A percentile compares a stretch with the other conserved stretches of the same genome.
Conservation (phyloP, 2,797 vertebrate genomes). For the Martes flavigula region DNA sequence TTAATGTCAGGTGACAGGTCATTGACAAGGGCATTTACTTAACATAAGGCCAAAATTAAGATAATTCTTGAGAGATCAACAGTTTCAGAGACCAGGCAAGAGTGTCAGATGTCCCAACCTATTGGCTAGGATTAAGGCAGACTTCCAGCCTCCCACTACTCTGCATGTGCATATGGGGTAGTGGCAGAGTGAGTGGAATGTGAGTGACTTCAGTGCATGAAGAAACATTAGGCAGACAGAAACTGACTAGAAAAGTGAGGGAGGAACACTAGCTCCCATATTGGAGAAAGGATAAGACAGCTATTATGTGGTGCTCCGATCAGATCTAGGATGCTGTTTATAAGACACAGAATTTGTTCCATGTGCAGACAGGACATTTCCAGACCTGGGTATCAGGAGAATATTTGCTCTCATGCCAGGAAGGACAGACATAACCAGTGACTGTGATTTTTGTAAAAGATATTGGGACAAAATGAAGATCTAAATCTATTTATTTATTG, state of each 20-base stretch:
- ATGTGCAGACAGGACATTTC: not conserved
- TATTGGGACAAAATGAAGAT: not conserved
- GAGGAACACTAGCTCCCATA: not conserved
- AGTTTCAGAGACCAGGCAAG: not conserved
- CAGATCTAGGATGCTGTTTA: not conserved
- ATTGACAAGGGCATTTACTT: not conserved
- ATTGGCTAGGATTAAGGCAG: not conserved
- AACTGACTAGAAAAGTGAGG: not conserved
- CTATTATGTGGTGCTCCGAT: not conserved
- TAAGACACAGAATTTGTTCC: not conserved
- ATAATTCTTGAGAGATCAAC: not conserved
- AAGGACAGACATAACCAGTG: not conserved
- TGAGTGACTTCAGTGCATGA: not conserved
- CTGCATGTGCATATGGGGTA: not conserved
- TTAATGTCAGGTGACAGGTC: not conserved
- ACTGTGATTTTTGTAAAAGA: not conserved
- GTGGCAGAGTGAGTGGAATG: not conserved
- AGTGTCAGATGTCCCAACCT: not conserved
- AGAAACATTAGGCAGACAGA: not conserved
- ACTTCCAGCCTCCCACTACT: not conserved
- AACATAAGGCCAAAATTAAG: not conserved
- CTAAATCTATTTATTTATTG: not conserved
- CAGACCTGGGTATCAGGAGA: not conserved
- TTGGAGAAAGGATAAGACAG: fast-evolving
- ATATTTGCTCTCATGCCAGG: not conserved